These are phyloP conservation scores for Barnardius zonarius DNA, from an alignment of 2,113 vertebrate species.

Conservation along the genomic window DNA sequence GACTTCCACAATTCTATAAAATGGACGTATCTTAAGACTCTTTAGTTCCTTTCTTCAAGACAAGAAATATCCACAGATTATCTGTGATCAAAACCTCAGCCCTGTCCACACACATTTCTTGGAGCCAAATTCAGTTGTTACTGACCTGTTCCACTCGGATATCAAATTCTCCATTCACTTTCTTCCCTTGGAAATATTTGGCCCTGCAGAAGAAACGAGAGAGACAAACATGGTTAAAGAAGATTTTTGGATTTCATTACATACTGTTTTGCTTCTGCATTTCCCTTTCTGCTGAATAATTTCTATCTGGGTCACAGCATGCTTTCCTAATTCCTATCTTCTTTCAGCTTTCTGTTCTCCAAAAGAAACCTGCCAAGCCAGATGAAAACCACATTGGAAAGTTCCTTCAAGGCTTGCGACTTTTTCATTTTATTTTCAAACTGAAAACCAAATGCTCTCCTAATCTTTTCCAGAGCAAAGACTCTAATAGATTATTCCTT, in stretches of 20 bases:
- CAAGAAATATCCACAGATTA: background rate
- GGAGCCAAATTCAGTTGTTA: background rate
- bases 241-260: background rate
- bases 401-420: conserved; percentile 30
- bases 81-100: background rate
- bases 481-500: background rate
- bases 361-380: conserved; percentile 12
- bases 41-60: background rate
- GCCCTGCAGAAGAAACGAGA: conserved; percentile 75
- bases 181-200: conserved; percentile 93
- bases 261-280: background rate
- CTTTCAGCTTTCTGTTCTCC: conserved; percentile 6
- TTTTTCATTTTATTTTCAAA: conserved; percentile 28
- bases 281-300: background rate
- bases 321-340: conserved; percentile 16
- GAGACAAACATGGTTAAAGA: background rate
- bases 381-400: conserved; percentile 50
- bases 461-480: conserved; percentile 26
- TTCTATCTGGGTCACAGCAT: background rate
- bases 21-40: background rate
- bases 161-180: conserved; percentile 90
- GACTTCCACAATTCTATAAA: background rate
- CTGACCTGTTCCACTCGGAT: conserved; percentile 95
- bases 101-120: background rate
- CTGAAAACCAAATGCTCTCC: conserved; percentile 13